These are phyloP conservation scores for Theristicus caerulescens DNA, from an alignment of 2,113 vertebrate species.

Conservation along the genomic window DNA sequence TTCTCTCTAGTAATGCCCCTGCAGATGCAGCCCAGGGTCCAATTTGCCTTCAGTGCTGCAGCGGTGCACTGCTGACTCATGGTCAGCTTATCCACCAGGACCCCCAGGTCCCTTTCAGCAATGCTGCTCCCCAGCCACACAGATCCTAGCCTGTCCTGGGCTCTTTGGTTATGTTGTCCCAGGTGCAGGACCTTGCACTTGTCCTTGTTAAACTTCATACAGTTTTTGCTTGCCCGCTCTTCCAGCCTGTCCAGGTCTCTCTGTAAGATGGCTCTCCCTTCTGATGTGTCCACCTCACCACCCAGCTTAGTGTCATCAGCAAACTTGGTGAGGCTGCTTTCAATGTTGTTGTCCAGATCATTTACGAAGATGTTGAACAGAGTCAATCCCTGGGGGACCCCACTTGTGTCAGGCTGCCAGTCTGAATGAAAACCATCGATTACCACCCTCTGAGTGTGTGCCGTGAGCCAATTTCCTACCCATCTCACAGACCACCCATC, in stretches of 20 bases:
- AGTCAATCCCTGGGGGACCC: neutral
- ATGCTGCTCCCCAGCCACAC: neutral
- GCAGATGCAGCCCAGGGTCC: neutral
- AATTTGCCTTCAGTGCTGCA: neutral
- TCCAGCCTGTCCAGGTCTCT: neutral
- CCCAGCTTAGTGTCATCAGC: neutral
- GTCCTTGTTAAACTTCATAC: neutral
- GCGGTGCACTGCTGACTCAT: neutral
- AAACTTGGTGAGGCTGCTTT: neutral
- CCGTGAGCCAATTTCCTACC: neutral
- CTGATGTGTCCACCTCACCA: neutral
- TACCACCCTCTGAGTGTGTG: accelerated
- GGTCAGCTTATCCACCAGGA: neutral
- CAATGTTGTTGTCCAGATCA: neutral
- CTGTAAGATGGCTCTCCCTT: neutral
- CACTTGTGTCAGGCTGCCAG: neutral
- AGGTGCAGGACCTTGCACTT: neutral
- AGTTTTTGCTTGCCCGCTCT: neutral
- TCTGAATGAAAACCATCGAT: neutral
- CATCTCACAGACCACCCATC: neutral
- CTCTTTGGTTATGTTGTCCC: neutral
- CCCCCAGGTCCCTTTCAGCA: neutral
- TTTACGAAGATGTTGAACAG: neutral
- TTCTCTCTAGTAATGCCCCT: neutral
- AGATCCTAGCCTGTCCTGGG: neutral